Percentiles rank a stretch among this genome's conserved stretches.
Conservation (phyloP, 2,797 vertebrate genomes). For the Xiphorhynchus erythropygius region DNA sequence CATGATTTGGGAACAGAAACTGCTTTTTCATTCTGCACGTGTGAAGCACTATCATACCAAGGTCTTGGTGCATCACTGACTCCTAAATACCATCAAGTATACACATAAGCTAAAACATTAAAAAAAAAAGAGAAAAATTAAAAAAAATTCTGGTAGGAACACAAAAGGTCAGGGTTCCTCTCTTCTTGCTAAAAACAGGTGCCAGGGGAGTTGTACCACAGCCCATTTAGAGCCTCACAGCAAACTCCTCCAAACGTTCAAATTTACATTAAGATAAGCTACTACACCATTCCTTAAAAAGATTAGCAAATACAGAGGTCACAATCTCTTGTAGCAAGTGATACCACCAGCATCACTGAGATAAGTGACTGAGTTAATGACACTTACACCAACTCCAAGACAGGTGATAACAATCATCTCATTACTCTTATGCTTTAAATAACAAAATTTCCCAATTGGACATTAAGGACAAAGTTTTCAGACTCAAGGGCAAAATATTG, state of each 20-base stretch:
- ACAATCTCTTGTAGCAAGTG: rapidly evolving
- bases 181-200: background rate
- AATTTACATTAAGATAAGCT: background rate
- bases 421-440: background rate
- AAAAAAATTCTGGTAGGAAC: background rate
- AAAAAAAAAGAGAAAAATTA: background rate
- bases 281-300: background rate
- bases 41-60: background rate
- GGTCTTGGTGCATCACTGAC: background rate
- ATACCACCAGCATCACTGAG: background rate
- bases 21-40: background rate
- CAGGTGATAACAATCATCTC: background rate
- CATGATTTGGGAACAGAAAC: background rate
- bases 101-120: background rate
- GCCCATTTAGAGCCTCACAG: background rate
- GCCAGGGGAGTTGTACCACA: background rate
- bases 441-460: background rate
- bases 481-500: rapidly evolving
- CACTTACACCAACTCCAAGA: background rate
- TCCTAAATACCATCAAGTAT: background rate
- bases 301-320: background rate
- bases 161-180: background rate
- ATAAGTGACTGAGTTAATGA: background rate
- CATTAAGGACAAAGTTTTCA: background rate
- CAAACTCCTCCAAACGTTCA: background rate